Percentiles rank a stretch among this genome's conserved stretches.
Conservation (phyloP, 2,113 vertebrate species). For the Macquaria australasica region DNA sequence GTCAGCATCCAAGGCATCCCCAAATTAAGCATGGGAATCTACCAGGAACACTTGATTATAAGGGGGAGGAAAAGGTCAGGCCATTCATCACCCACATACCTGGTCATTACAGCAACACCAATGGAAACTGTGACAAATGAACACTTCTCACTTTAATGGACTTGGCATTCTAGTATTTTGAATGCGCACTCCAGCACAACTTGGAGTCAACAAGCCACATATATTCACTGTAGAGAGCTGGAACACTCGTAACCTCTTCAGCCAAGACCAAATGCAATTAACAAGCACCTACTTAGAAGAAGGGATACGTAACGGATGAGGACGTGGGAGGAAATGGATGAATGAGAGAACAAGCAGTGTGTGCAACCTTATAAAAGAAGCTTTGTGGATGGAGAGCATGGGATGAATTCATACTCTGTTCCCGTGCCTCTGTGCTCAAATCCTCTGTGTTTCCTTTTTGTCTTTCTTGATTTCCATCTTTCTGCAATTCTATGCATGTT, state of each 20-base stretch:
- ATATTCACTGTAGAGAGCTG: slow-evolving; percentile 61
- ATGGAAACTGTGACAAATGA: slow-evolving; percentile 80
- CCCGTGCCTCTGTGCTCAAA: neutral
- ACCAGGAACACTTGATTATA: slow-evolving; percentile 75
- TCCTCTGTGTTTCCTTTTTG: slow-evolving; percentile 14
- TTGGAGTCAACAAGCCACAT: slow-evolving; percentile 76
- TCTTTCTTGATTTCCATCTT: slow-evolving; percentile 39
- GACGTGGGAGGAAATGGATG: slow-evolving; percentile 48
- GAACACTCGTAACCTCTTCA: slow-evolving; percentile 68
- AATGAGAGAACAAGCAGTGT: slow-evolving; percentile 39
- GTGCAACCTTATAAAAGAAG: slow-evolving; percentile 30
- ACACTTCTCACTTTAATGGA: slow-evolving; percentile 80
- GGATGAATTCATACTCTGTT: slow-evolving; percentile 21
- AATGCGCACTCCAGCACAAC: slow-evolving; percentile 58
- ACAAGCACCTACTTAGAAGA: slow-evolving; percentile 51
- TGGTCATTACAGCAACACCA: slow-evolving; percentile 79
- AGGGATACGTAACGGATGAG: slow-evolving; percentile 38
- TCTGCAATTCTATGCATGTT: slow-evolving; percentile 1
- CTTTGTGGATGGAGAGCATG: slow-evolving; percentile 38
- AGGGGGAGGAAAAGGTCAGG: slow-evolving; percentile 74
- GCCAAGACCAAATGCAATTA: slow-evolving; percentile 66
- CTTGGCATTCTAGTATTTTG: slow-evolving; percentile 78
- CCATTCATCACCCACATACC: slow-evolving; percentile 77
- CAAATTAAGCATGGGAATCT: slow-evolving; percentile 65
- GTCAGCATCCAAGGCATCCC: slow-evolving; percentile 38